Percentiles rank a stretch among this genome's conserved stretches.
Conservation (phyloP, 35 echinoderm and acorn worm species). For the Antedon bifida region DNA sequence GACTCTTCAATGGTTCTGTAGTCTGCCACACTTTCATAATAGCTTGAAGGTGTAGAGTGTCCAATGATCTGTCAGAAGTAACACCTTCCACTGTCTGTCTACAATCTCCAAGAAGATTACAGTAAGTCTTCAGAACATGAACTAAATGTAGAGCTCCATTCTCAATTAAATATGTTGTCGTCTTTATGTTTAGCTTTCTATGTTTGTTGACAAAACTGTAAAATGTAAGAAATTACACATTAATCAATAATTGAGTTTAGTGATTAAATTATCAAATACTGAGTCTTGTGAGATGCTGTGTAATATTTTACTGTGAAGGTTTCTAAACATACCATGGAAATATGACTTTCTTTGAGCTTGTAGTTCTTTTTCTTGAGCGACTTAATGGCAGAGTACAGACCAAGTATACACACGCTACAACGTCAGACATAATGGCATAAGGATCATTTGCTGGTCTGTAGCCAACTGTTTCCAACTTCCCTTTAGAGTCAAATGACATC, state of each 20-base stretch:
- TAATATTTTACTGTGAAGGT: no score
- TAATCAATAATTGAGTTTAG: background rate
- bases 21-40: conserved; percentile 27
- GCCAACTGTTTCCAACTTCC: conserved; percentile 7
- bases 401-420: conserved; percentile 6
- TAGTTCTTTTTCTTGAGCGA: conserved; percentile 1
- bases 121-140: conserved; percentile 6
- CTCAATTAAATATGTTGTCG: background rate
- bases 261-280: no score
- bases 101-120: background rate
- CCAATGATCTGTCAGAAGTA: conserved; percentile 11
- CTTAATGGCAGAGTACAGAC: conserved; percentile 3
- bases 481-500: conserved; percentile 2
- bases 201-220: conserved; percentile 1
- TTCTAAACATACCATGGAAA: background rate
- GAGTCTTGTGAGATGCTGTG: no score
- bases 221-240: background rate
- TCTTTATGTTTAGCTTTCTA: background rate
- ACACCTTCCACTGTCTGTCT: background rate
- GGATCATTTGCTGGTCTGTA: conserved; percentile 9
- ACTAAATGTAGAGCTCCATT: conserved; percentile 16
- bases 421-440: conserved; percentile 6
- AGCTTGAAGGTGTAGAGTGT: conserved; percentile 21
- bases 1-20: background rate
- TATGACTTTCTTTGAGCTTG: conserved; percentile 6